Base-by-base conservation (phyloP, 2,888 invertebrate genomes). In the Ischnura elegans region DNA sequence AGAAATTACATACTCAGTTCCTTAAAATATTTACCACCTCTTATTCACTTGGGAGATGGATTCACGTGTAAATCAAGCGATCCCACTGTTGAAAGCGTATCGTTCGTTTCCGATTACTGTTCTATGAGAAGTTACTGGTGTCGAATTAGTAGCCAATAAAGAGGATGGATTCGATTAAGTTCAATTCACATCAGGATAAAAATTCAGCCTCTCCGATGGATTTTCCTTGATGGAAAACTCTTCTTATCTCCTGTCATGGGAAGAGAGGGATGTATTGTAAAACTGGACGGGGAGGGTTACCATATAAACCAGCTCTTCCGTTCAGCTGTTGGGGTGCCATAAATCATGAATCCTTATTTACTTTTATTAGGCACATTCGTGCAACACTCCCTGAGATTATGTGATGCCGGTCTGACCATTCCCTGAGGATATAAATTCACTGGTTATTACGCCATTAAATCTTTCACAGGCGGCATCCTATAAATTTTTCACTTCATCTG, bases 281-380 rank as follows among this genome's bases (percentile, higher is more conserved):
- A 76, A 76, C 36, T 76, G 36, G 36, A 36, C 10, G 13, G 76
- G 36, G 13, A 76, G 36, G 76, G 76, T 76, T 29, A 36, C 76
- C 76, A 76, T 76, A 76, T 76, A 76, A 36, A 76, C 5, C 86
- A 5, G 86, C 46, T 86, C 86, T 86, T 86, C 45, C 86, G 43
- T 66, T 43, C 90, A 90, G 90, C 90, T 90, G 90, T 90, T 90
- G 43, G 61, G 8, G 61, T n/a, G 43, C 13, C 90, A 61, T 61
- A 61, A 90, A 90, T 61, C 61, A 55, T 43, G 43, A 61, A 61
- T 61, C n/a, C 90, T n/a, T 90, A 55, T 90, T 51, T 61, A 43
- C 55, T 90, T 61, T 66, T 43, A 90, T 90, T 90, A 90, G 55
- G 43, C 43, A 42, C 21, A 45, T 43, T 87, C 90, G 55, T 25